Evolutionary conservation across 2,797 vertebrate species (phyloP), one percentile per base, ranked within the genome.

Genomic region (Halcyon smyrnensis): DNA sequence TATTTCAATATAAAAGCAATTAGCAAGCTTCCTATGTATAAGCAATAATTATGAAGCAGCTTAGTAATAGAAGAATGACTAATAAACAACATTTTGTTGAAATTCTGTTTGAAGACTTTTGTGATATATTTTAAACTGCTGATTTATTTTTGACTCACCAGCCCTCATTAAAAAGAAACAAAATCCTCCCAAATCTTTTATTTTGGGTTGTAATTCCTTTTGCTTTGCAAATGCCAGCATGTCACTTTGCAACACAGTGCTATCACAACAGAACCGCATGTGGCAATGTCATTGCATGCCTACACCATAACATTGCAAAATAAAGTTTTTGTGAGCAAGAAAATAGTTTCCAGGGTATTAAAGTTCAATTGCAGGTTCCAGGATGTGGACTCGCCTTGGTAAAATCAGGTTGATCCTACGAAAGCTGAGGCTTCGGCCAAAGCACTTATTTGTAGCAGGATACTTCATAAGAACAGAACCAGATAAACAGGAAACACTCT

Each of bases 401-500:
- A 85, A 93, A 95, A 93, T 89, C 78, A 89, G 57, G 23, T 25
- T 81, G 84, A 87, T 84, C 64, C 53, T 78, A 71, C 77, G 75
- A 89, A 95, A 92, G 90, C 36, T 78, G 81, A 75, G 69, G 78
- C 36, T 95, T 77, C 53, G 71, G 19, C 69, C 48, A 78, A 87
- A 59, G 50, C 50, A 46, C 12, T 78, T 90, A 84, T 89, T 94
- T 87, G 82, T 63, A 80, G 62, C 64, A 90, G 43, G 50, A 41
- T 85, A 51, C 71, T 79, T 79, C 12, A 1, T 75, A 85, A 90
- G 84, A 84, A 19, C 60, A 84, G 60, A 90, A 95, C 86, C 71
- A 87, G 93, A 95, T 71, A 92, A 96, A 97, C 92, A 93, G 97
- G 95, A 97, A 97, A 89, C 59, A 48, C 88, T 94, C 88, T 80